Evolutionary conservation across 2,113 vertebrate genomes (phyloP), one percentile per base, ranked within the genome.

Genomic region (Anas platyrhynchos): DNA sequence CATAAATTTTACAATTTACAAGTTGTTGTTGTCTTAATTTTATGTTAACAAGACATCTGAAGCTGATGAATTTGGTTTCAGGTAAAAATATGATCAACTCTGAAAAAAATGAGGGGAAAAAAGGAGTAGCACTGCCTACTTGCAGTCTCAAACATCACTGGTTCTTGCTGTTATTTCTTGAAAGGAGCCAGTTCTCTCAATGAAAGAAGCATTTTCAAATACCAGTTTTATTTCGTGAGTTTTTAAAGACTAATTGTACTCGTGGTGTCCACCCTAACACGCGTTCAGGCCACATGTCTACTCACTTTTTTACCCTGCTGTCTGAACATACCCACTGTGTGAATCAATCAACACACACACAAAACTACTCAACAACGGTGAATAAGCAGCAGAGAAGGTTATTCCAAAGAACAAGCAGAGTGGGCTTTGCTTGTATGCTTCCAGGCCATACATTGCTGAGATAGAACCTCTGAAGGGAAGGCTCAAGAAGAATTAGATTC

Each of bases 1-100:
- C 97, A 97, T 97, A 95, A 97, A 97, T 97, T 96, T 97, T 97
- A 97, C 93, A 97, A 97, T 97, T 95, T 97, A 97, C 96, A 97
- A 91, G 95, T 96, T 97, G 96, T 95, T 90, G 91, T 95, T 90
- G 59, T 85, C 91, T 95, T 94, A 93, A 81, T 90, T 93, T 83
- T 86, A 88, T 96, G 97, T 96, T 97, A 95, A 96, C 96, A 96
- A 95, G 95, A 78, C 29, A 80, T 67, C 73, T 23, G 38, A 92
- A 75, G 88, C 58, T 85, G 88, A 79, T 69, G 92, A 91, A 86
- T 87, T 88, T 61, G 29, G 50, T 81, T 89, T 78, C 72, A 71
- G 88, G 59, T 90, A 84, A 83, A 78, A 88, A n/a, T 38, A 75
- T 5, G 32, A 80, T 86, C 62, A 74, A 36, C 58, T 75, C 84